phyloP scores from a whole-genome alignment of 2,113 vertebrate genomes.

The Dunckerocampus dactyliophorus region DNA sequence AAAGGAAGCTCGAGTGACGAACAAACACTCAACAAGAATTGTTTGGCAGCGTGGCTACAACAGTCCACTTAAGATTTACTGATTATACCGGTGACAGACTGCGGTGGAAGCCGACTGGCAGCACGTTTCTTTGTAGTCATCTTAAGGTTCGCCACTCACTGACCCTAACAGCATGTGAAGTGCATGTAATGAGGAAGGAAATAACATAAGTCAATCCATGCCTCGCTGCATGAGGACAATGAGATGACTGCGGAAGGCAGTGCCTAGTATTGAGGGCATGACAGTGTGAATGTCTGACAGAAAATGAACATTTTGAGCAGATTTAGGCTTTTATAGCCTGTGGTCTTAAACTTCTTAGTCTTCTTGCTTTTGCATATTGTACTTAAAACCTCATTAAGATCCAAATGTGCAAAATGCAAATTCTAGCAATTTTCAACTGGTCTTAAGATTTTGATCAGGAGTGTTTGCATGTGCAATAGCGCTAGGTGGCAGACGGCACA shows the following conservation, averaged over 20 bases:
- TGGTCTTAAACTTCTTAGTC: too few relatives aligned
- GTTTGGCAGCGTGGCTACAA: constrained; percentile 62
- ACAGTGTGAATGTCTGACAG: too few relatives aligned
- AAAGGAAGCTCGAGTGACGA: constrained; percentile 44
- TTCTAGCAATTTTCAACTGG: too few relatives aligned
- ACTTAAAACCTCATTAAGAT: too few relatives aligned
- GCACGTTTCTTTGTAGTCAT: constrained; percentile 48
- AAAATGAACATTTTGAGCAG: too few relatives aligned
- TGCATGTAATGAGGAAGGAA: constrained; percentile 62
- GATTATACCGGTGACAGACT: constrained; percentile 57
- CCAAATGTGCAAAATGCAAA: too few relatives aligned
- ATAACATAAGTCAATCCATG: constrained; percentile 52
- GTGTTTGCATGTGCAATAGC: too few relatives aligned
- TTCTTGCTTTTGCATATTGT: too few relatives aligned
- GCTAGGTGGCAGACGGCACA: too few relatives aligned
- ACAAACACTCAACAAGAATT: constrained; percentile 52
- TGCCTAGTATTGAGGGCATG: too few relatives aligned
- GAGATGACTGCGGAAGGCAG: not conserved
- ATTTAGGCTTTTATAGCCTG: too few relatives aligned
- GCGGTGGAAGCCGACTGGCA: constrained; percentile 58
- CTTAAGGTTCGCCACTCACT: constrained; percentile 62
- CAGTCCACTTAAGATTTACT: constrained; percentile 50
- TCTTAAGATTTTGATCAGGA: too few relatives aligned
- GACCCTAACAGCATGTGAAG: constrained; percentile 45
- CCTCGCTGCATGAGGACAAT: constrained; percentile 33